Conservation (phyloP, 2,888 invertebrate species). For the Athalia rosae region DNA sequence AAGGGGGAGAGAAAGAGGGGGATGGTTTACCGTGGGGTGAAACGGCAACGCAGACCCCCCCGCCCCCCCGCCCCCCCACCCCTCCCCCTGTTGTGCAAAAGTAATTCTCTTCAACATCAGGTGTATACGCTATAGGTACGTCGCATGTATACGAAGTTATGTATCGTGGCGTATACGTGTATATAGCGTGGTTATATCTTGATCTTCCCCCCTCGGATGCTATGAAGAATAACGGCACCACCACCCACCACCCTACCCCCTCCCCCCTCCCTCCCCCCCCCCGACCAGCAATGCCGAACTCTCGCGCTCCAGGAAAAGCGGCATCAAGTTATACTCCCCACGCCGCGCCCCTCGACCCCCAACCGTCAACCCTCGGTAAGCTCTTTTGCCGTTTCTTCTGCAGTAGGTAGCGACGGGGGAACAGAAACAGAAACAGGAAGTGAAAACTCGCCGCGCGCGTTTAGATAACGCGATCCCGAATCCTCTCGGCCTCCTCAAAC, state of each 20-base stretch:
- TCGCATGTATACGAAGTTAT: too few relatives aligned
- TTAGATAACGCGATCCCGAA: constrained; percentile 64
- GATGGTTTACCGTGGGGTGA: too few relatives aligned
- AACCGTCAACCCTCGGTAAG: too few relatives aligned
- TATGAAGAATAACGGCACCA: constrained; percentile 45
- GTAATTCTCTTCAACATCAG: constrained; percentile 32
- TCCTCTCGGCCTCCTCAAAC: not conserved
- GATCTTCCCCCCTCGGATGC: constrained; percentile 57
- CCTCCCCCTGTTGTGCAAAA: constrained; percentile 52
- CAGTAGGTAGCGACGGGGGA: too few relatives aligned
- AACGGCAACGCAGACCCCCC: too few relatives aligned
- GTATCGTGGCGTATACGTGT: not conserved
- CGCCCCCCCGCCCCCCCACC: constrained; percentile 54
- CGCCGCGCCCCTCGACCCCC: too few relatives aligned
- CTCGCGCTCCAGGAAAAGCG: constrained; percentile 55
- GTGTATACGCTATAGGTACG: too few relatives aligned
- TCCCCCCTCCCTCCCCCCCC: constrained; percentile 12
- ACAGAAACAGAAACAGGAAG: too few relatives aligned
- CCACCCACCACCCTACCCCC: constrained; percentile 44
- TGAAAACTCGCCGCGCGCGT: constrained; percentile 56
- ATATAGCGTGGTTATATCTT: constrained; percentile 66
- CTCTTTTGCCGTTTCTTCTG: too few relatives aligned
- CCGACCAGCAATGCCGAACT: constrained; percentile 50
- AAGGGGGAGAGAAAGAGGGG: too few relatives aligned
- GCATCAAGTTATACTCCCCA: constrained; percentile 6